Evolutionary conservation across 2,797 vertebrate genomes (phyloP).

Genomic region (Lagorchestes hirsutus): DNA sequence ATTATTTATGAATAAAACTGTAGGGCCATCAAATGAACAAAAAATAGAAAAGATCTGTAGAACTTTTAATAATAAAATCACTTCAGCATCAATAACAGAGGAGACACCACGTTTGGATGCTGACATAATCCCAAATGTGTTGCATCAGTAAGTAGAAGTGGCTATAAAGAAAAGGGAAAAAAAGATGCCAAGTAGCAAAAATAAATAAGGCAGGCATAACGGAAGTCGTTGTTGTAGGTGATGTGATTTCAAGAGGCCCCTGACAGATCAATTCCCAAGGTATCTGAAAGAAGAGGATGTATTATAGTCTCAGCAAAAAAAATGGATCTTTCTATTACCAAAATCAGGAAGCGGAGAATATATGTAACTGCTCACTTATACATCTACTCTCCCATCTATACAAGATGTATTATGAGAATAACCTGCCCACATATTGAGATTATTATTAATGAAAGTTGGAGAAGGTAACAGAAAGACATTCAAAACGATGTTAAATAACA

Average conservation of each 20-base stretch:
- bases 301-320: neutral
- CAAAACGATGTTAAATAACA: neutral
- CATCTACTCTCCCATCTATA: neutral
- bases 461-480: neutral
- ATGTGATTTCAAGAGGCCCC: neutral
- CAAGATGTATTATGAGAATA: neutral
- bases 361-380: neutral
- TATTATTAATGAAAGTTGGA: neutral
- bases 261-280: neutral
- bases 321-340: neutral
- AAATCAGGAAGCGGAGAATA: neutral
- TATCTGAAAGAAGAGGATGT: neutral
- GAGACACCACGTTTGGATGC: neutral
- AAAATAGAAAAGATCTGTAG: neutral
- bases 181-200: neutral
- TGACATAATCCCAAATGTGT: neutral
- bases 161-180: neutral
- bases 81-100: neutral
- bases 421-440: neutral
- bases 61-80: neutral
- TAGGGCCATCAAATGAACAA: neutral
- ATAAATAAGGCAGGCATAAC: neutral
- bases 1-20: neutral
- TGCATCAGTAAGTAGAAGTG: neutral
- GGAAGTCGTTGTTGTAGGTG: neutral